A percentile compares a stretch with the other conserved stretches of the same genome.
These are phyloP conservation scores for Pontoporia blainvillei DNA, from an alignment of 2,113 vertebrate species.

Conservation along the genomic window DNA sequence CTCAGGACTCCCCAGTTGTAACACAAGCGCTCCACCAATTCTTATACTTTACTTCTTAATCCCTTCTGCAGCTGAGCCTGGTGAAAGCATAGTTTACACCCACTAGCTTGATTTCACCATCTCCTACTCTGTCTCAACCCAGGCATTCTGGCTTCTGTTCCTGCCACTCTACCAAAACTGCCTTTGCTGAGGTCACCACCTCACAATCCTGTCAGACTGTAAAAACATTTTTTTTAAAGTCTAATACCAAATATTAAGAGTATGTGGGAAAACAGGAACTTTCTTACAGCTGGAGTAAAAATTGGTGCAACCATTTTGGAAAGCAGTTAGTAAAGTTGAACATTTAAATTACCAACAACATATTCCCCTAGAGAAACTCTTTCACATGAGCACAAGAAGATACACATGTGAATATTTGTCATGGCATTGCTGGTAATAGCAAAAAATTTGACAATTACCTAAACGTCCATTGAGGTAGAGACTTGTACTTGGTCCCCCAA, in stretches of 20 bases:
- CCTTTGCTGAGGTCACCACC: background rate
- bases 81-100: background rate
- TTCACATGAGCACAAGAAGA: background rate
- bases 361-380: background rate
- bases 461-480: background rate
- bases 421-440: background rate
- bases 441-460: slow-evolving; percentile 15
- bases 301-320: background rate
- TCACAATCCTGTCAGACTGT: background rate
- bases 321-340: background rate
- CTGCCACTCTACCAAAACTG: background rate
- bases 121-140: background rate
- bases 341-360: background rate
- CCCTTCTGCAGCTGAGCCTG: background rate
- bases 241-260: background rate
- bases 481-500: background rate
- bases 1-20: background rate
- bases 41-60: background rate
- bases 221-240: background rate
- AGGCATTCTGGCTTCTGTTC: background rate
- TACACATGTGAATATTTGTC: background rate
- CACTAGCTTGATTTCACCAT: background rate
- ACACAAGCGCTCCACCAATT: background rate
- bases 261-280: background rate
- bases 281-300: background rate